Conservation (phyloP, 92 coral and sea anemone genomes). For the Porites evermanni region DNA sequence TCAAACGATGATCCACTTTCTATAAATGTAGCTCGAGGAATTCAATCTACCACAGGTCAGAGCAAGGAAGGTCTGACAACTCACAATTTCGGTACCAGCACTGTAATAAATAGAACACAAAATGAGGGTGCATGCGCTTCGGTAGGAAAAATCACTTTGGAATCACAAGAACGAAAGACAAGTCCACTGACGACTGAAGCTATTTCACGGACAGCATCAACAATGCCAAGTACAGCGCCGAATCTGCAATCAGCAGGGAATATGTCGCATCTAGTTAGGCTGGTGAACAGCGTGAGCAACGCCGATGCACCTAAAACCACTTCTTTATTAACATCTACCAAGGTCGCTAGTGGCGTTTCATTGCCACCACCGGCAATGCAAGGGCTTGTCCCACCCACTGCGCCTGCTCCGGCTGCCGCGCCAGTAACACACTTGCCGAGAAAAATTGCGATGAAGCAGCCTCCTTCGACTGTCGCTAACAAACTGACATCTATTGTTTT, state of each 20-base stretch:
- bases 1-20: not conserved
- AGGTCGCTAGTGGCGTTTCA: not conserved
- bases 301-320: not conserved
- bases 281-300: conserved; percentile 20
- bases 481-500: conserved; percentile 9
- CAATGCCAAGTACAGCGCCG: not conserved
- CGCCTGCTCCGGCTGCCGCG: not conserved
- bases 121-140: not conserved
- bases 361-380: not conserved
- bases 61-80: not conserved
- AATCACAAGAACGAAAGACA: not conserved
- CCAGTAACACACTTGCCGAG: conserved; percentile 33
- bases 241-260: conserved; percentile 31
- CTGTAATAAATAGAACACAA: not conserved
- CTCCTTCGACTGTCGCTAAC: not conserved
- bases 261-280: conserved; percentile 18
- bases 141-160: not conserved
- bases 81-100: not conserved
- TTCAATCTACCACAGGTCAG: not conserved
- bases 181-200: not conserved
- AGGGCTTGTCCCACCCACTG: not conserved
- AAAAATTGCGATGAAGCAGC: conserved; percentile 42
- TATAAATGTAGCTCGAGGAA: not conserved
- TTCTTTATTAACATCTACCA: not conserved
- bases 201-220: not conserved